Conservation (phyloP, 1,140 invertebrate species). For the Hycleus cichorii region DNA sequence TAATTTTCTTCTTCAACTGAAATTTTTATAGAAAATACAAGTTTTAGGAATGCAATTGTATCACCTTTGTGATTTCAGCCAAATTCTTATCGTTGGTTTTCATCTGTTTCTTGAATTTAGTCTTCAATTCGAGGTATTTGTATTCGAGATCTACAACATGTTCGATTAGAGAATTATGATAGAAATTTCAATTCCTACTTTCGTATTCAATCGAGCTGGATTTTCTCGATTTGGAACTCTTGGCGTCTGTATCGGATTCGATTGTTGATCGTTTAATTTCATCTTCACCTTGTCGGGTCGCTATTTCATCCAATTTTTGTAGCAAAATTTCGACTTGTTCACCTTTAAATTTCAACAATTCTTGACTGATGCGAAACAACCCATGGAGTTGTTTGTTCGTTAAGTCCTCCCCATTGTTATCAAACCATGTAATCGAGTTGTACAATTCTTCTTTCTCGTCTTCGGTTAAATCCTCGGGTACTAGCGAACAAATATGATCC, state of each 20-base stretch:
- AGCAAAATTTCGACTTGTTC: conserved; percentile 55
- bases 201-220: conserved; percentile 25
- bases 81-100: conserved; percentile 44
- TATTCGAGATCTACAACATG: conserved; percentile 38
- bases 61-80: conserved; percentile 24
- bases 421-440: conserved; percentile 51
- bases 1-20: conserved; percentile 43
- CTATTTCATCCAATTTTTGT: conserved; percentile 46
- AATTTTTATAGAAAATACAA: conserved; percentile 9
- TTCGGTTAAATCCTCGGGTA: conserved; percentile 47
- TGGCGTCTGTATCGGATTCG: conserved; percentile 25
- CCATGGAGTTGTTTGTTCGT: conserved; percentile 47
- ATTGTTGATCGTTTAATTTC: conserved; percentile 31
- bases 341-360: conserved; percentile 57
- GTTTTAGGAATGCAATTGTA: conserved; percentile 2
- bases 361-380: conserved; percentile 52
- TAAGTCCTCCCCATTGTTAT: conserved; percentile 49
- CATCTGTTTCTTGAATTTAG: conserved; percentile 44
- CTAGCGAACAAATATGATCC: conserved; percentile 49
- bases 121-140: conserved; percentile 44
- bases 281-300: conserved; percentile 40
- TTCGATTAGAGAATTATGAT: background rate
- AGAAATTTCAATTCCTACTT: conserved; percentile 20
- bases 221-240: conserved; percentile 24
- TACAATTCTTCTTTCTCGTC: conserved; percentile 56